phyloP scores from a whole-genome alignment of 2,888 invertebrate species.

The Melieria omissa region DNA sequence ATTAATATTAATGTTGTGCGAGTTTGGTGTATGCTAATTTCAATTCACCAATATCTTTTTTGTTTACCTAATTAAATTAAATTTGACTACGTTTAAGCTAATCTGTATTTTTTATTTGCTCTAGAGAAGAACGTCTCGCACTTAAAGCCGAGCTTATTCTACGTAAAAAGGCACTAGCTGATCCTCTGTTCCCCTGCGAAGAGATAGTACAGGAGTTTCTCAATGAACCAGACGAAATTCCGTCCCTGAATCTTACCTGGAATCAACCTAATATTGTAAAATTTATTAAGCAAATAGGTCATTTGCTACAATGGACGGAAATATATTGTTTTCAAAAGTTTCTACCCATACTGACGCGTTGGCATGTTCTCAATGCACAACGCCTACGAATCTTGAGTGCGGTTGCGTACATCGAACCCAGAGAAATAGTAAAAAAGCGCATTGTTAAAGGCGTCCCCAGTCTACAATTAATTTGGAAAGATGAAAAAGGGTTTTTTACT shows the following conservation, averaged over 20 bases:
- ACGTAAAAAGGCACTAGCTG: conserved; percentile 74
- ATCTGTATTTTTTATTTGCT: neutral
- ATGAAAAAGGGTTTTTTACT: conserved; percentile 70
- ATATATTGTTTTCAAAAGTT: conserved; percentile 82
- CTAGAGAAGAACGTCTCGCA: conserved; percentile 73
- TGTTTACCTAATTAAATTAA: conserved; percentile 7
- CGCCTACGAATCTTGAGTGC: conserved; percentile 3
- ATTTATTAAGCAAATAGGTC: conserved; percentile 76
- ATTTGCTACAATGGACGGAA: conserved; percentile 79
- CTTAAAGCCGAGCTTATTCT: conserved; percentile 77
- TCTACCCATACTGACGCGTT: conserved; percentile 79
- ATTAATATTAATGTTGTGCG: no score
- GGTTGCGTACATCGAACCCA: conserved; percentile 65
- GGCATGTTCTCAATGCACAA: conserved; percentile 71
- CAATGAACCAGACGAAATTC: conserved; percentile 69
- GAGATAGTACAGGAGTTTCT: conserved; percentile 81
- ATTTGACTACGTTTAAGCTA: neutral
- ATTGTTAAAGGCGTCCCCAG: conserved; percentile 73
- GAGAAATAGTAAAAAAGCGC: conserved; percentile 71
- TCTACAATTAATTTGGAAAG: conserved; percentile 79
- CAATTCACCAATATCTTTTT: neutral
- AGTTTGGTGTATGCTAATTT: no score
- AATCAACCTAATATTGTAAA: conserved; percentile 75
- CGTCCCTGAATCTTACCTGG: conserved; percentile 72
- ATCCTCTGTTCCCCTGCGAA: conserved; percentile 77